Evolutionary conservation across 1,140 invertebrate genomes (phyloP), one percentile per base, ranked within the genome.

Genomic region (Ephestia elutella): DNA sequence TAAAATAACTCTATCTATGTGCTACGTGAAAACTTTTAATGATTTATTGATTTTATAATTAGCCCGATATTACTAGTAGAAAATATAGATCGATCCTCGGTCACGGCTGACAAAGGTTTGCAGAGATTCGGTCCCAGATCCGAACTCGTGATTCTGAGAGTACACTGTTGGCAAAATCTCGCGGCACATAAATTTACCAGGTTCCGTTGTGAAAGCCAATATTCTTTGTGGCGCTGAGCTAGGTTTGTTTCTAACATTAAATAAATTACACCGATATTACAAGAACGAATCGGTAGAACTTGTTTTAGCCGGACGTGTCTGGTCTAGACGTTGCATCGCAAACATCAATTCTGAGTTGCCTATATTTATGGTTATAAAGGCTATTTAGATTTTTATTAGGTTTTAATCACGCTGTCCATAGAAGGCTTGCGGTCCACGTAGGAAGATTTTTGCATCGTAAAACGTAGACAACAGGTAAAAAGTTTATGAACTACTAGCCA

Each of bases 221-320:
- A 86, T 86, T 86, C 80, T 86, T 86, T 86, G 83, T 78, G 68
- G 75, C 72, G 68, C 65, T 74, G 69, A 71, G 75, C 80, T 78
- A 78, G 74, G 73, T 86, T 74, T 82, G 81, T 83, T 86, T 86
- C 79, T 82, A 83, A 86, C 82, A 86, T 86, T 85, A 85, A 85
- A 86, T 86, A 86, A 86, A 86, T 86, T 86, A 85, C 74, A 71
- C 74, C 60, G 79, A 85, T 87, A 85, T 87, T 87, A 87, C 84
- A 81, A 87, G 80, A 86, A 84, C 81, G 80, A 84, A 86, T 84
- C 78, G 74, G 70, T 66, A 64, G 71, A 86, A 84, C 81, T 80
- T 75, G 81, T 82, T 84, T 72, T 82, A 68, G 70, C 68, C 62
- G 77, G 78, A 82, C 82, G 76, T 78, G 78, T 84, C 76, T 75